These are phyloP conservation scores for Dipodomys stephensi DNA, from an alignment of 2,113 vertebrate genomes.

Conservation along the genomic window DNA sequence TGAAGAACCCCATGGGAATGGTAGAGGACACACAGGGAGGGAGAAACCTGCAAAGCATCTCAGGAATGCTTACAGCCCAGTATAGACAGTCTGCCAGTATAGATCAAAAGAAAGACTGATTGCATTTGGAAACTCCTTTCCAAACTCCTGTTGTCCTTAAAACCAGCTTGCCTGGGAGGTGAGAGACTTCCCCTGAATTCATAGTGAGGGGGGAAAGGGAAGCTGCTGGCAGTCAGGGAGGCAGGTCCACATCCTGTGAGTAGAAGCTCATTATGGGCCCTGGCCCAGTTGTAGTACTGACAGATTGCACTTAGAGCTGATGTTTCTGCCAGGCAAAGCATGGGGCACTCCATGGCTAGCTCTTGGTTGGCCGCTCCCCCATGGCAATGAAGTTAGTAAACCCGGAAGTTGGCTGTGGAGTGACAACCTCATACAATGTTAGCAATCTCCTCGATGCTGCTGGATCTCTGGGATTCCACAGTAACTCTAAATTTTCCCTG, in stretches of 20 bases:
- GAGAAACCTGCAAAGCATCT: background rate
- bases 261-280: background rate
- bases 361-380: background rate
- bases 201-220: background rate
- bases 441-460: background rate
- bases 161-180: background rate
- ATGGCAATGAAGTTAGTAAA: background rate
- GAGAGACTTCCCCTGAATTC: constrained; percentile 6
- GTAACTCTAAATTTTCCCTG: background rate
- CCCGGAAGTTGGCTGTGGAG: background rate
- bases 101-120: background rate
- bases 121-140: background rate
- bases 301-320: background rate
- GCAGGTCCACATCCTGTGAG: background rate
- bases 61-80: background rate
- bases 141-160: background rate
- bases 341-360: background rate
- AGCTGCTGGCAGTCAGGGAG: background rate
- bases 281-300: background rate
- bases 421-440: background rate
- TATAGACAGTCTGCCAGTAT: background rate
- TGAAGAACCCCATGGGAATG: constrained; percentile 4
- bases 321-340: background rate
- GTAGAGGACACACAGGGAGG: background rate
- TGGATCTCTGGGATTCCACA: background rate